Base-by-base conservation (phyloP, 1,140 invertebrate genomes). In the Xylocopa sonorina region DNA sequence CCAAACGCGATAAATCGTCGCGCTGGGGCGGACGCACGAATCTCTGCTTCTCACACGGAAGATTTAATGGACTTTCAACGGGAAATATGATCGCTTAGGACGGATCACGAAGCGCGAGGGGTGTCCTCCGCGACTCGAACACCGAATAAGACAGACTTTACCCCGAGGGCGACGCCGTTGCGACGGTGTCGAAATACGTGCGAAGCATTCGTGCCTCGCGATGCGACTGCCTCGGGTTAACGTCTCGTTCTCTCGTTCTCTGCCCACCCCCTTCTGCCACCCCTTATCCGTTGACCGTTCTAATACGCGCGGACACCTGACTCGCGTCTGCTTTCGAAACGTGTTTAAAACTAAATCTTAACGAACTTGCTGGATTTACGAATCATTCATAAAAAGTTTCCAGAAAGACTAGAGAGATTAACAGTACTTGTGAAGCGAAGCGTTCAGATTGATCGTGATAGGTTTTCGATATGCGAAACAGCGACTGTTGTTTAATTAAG, bases 121-220 rank as follows among this genome's bases (percentile, higher is more conserved):
- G 67, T 60, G 66, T 71, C 67, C 55, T 71, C 60, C 43, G 66
- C 55, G 66, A 78, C 74, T 77, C 69, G 67, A n/a, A n/a, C 43
- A 5, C 41, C 41, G 27, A 58, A n/a, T n/a, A n/a, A 58, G 74
- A 34, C 64, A 58, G 27, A n/a, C n/a, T n/a, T 69, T 62, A 58
- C 53, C 67, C 75, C 55, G 46, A 62, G 71, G 75, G 71, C 75
- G 43, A 58, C 75, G 71, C 71, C 53, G 46, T 43, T 55, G 60
- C 75, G 71, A 71, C 60, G 75, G 75, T 78, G 75, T 78, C 75
- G 75, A 71, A 71, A 78, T 78, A 78, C 75, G 66, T 62, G 75
- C 21, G 66, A 78, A 60, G 67, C 66, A 71, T 78, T 60, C 75
- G 55, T 27, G 75, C 34, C 75, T 71, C 66, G 71, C 60, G 71